Evolutionary conservation across 2,113 vertebrate genomes (phyloP).

Genomic region (Narcine bancroftii): DNA sequence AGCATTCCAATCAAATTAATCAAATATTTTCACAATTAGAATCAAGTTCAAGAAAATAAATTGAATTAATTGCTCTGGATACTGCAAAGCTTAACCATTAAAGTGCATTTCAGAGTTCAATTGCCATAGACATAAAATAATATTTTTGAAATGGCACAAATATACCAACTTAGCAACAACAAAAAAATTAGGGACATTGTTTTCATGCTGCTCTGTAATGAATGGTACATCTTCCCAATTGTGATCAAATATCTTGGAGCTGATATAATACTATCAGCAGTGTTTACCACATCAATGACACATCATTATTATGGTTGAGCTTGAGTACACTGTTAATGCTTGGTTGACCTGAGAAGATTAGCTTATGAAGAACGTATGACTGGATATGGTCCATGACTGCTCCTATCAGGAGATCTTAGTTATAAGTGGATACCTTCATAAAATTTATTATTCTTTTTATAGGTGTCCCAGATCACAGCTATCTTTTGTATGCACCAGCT

Average conservation of each 20-base stretch:
- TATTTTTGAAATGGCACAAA: background rate
- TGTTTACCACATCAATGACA: background rate
- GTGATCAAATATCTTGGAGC: background rate
- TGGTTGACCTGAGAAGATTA: constrained; percentile 5
- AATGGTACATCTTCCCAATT: background rate
- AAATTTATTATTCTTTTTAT: background rate
- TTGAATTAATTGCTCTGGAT: background rate
- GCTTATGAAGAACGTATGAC: background rate
- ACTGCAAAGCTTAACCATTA: background rate
- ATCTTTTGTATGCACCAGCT: background rate
- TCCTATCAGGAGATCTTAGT: background rate
- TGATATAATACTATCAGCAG: background rate
- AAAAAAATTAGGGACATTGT: too few species aligned
- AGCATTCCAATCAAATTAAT: background rate
- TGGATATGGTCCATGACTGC: background rate
- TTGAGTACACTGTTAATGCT: background rate
- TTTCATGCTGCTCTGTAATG: background rate
- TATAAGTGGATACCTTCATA: background rate
- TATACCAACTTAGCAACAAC: background rate
- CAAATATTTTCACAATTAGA: background rate
- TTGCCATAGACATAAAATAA: background rate
- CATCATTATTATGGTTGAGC: background rate
- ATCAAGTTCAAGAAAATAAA: background rate
- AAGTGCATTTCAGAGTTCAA: background rate
- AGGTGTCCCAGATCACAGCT: background rate